These are phyloP conservation scores for Reticulitermes lucifugus DNA, from an alignment of 2,888 invertebrate species.

Conservation along the genomic window DNA sequence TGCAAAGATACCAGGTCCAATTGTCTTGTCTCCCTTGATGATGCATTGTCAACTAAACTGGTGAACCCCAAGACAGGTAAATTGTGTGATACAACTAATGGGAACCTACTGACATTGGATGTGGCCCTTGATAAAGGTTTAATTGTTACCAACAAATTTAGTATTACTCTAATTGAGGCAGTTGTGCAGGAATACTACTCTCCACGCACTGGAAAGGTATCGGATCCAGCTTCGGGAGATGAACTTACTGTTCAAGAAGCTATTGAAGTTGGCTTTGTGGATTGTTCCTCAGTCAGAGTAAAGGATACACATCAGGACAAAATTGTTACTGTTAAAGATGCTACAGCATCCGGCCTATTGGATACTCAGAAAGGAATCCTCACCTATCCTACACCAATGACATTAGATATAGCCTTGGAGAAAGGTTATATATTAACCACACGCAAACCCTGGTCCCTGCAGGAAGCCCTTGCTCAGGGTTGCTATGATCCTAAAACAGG, in stretches of 20 bases:
- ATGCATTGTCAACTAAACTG: conserved; percentile 78
- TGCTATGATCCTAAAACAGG: conserved; percentile 82
- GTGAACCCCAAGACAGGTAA: conserved; percentile 78
- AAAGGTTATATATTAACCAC: conserved; percentile 86
- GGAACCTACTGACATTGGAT: conserved; percentile 76
- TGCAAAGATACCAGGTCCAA: conserved; percentile 82
- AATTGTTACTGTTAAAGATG: conserved; percentile 76
- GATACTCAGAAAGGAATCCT: conserved; percentile 78
- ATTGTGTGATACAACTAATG: conserved; percentile 78
- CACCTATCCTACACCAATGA: conserved; percentile 73
- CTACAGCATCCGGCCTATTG: conserved; percentile 76
- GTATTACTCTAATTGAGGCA: conserved; percentile 79
- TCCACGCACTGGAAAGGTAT: conserved; percentile 77
- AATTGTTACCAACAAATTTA: conserved; percentile 77
- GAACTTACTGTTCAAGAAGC: conserved; percentile 82
- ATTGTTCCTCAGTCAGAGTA: conserved; percentile 77
- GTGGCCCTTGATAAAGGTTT: conserved; percentile 77
- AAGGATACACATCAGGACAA: conserved; percentile 78
- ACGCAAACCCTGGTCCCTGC: conserved; percentile 83
- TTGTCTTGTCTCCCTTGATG: conserved; percentile 77
- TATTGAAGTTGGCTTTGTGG: conserved; percentile 76
- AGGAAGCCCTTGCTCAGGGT: conserved; percentile 84
- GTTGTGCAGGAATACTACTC: conserved; percentile 83
- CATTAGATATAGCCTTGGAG: conserved; percentile 82
- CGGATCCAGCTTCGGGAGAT: conserved; percentile 82